Evolutionary conservation across 2,113 vertebrate species (phyloP), one percentile per base, ranked within the genome.

Genomic region (Syrrhaptes paradoxus): DNA sequence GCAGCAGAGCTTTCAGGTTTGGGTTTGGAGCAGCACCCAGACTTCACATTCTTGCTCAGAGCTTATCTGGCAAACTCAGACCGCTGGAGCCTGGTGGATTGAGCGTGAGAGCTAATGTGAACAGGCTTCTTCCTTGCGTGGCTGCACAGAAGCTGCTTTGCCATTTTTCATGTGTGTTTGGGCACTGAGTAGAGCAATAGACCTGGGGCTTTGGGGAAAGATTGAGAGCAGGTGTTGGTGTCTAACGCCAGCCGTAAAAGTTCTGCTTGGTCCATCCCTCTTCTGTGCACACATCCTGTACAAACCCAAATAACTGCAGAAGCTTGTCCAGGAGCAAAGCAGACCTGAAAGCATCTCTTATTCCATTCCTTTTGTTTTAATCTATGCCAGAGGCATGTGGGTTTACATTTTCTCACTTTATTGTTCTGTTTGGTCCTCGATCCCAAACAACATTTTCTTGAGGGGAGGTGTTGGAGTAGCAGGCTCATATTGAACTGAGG

Each of bases 31-130:
- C 76, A 92, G 85, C 92, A 97, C 45, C 83, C 83, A 82, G 76
- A 16, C 49, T 68, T 78, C 62, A 46, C 95, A 93, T 96, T 97
- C 92, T 79, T 96, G 62, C 73, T 92, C 14, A 19, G 49, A 85
- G 85, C 76, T 97, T 97, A 96, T 97, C 95, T 94, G 84, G 80
- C 62, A 49, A 71, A 17, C 54, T 57, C 96, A 96, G 96, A 95
- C 73, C 0, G 0, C 73, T 94, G 93, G 96, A 96, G 95, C 93
- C 95, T 82, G 92, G 59, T 81, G 79, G 86, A 65, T 86, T 87
- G 83, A 84, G 70, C 4, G 4, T 6, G 25, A 81, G 80, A 78
- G 54, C 52, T 45, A 31, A 46, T 0, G 10, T 12, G 83, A 92
- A 6, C 45, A 43, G 19, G 22, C 21, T 78, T 74, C 68, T 67